Conservation (phyloP, 2,888 invertebrate species). For the Patella caerulea region DNA sequence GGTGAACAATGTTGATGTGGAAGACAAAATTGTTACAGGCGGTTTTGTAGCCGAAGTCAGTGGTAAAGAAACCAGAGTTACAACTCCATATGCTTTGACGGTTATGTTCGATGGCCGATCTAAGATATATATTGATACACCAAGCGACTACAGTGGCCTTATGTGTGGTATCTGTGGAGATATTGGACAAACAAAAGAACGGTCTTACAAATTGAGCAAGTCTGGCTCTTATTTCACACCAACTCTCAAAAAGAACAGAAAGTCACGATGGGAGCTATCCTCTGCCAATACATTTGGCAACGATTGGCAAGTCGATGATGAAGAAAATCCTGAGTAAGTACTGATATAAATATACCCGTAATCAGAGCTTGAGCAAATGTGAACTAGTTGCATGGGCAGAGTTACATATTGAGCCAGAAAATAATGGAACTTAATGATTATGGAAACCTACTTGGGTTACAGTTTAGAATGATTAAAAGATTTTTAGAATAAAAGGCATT, state of each 20-base stretch:
- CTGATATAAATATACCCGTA: too few species aligned
- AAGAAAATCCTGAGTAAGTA: neutral
- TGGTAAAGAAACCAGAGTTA: neutral
- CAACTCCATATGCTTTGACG: neutral
- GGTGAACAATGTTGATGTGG: neutral
- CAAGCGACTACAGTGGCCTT: neutral
- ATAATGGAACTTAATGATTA: too few species aligned
- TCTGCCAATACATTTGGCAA: neutral
- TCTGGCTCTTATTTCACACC: neutral
- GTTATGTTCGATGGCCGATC: neutral
- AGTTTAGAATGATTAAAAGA: too few species aligned
- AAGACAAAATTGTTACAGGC: rapidly evolving
- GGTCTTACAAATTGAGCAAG: neutral
- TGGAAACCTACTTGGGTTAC: too few species aligned
- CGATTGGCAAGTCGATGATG: neutral
- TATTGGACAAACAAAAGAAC: neutral
- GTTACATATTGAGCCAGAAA: too few species aligned
- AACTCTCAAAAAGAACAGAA: neutral
- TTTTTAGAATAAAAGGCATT: too few species aligned
- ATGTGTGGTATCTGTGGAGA: neutral
- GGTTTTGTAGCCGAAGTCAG: neutral
- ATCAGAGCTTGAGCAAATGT: too few species aligned
- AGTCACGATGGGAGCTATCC: neutral
- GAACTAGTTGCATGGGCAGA: too few species aligned
- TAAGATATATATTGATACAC: neutral